phyloP scores from a whole-genome alignment of 1,140 invertebrate genomes.

The Achatina immaculata region DNA sequence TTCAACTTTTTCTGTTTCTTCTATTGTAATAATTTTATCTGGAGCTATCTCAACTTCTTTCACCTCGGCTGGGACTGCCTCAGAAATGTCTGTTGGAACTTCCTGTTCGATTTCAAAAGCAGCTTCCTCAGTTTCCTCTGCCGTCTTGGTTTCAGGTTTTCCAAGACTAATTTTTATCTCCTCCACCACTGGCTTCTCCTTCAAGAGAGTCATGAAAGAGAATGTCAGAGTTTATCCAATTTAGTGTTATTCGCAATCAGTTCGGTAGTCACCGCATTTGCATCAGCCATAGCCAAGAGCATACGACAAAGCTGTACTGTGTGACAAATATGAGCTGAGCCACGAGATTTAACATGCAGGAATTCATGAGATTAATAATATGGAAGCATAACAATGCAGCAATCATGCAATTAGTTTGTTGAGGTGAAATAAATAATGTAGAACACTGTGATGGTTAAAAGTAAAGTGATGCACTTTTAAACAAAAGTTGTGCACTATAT shows the following conservation, averaged over 20 bases:
- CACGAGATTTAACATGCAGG: too few species aligned
- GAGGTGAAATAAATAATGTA: too few species aligned
- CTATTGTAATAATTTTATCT: slow-evolving; percentile 29
- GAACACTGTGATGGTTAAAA: too few species aligned
- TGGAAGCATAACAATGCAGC: too few species aligned
- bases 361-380: too few species aligned
- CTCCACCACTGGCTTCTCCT: background rate
- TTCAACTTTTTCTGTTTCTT: background rate
- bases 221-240: background rate
- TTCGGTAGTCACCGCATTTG: too few species aligned
- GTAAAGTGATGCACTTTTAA: too few species aligned
- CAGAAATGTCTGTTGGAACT: background rate
- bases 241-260: background rate
- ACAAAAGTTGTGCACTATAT: too few species aligned
- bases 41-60: slow-evolving; percentile 12
- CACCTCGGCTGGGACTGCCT: background rate
- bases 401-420: too few species aligned
- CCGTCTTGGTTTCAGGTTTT: slow-evolving; percentile 3
- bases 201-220: slow-evolving; percentile 13
- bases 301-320: too few species aligned
- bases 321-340: too few species aligned
- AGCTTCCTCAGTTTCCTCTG: background rate
- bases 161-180: slow-evolving; percentile 16
- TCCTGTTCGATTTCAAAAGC: background rate
- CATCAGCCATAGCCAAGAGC: too few species aligned